Evolutionary conservation across 1,140 invertebrate genomes (phyloP).

Genomic region (Cherax destructor): DNA sequence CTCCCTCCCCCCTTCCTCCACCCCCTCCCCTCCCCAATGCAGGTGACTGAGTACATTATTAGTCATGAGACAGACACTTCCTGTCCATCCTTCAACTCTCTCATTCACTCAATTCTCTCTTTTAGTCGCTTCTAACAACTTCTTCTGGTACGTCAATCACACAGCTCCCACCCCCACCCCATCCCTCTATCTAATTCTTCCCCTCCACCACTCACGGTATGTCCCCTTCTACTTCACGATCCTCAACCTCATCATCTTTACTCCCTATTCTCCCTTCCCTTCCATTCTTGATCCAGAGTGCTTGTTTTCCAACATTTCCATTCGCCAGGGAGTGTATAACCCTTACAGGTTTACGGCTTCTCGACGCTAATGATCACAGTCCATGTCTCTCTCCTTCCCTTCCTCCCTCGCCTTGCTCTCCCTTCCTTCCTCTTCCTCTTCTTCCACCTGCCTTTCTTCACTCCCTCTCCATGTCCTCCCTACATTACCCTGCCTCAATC

Average conservation of each 20-base stretch:
- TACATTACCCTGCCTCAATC: no score
- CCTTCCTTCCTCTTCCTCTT: no score
- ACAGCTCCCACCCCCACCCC: not conserved
- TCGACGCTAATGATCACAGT: no score
- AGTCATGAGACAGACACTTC: constrained; percentile 4
- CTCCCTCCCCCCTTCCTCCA: not conserved
- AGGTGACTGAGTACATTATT: constrained; percentile 7
- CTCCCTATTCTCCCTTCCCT: not conserved
- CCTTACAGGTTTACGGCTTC: no score
- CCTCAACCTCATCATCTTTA: not conserved
- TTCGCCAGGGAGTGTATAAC: no score
- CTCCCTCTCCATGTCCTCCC: no score
- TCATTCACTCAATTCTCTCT: constrained; percentile 15
- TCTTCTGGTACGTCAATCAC: constrained; percentile 7
- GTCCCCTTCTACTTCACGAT: not conserved
- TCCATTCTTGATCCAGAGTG: no score
- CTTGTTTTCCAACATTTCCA: no score
- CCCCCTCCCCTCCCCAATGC: constrained; percentile 12
- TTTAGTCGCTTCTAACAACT: constrained; percentile 19
- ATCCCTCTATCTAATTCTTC: not conserved
- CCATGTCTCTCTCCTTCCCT: no score
- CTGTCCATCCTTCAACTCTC: not conserved
- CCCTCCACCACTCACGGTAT: not conserved
- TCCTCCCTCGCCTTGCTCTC: no score
- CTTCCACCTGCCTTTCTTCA: no score